Evolutionary conservation across 1,140 invertebrate species (phyloP).

Genomic region (Himalopsyche phryganea): DNA sequence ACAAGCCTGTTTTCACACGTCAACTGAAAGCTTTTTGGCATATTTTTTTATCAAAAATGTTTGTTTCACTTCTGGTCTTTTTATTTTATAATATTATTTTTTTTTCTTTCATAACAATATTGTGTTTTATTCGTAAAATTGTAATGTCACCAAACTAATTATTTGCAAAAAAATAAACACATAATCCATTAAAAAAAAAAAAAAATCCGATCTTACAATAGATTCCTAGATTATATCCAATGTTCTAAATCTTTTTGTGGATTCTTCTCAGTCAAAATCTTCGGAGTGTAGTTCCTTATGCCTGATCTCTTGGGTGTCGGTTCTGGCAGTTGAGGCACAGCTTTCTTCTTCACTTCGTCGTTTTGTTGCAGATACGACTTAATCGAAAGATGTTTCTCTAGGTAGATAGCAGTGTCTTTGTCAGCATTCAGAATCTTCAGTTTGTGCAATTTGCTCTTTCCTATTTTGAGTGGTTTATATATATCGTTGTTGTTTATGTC

Average conservation of each 20-base stretch:
- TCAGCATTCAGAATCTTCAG: constrained; percentile 45
- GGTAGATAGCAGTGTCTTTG: constrained; percentile 45
- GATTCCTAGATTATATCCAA: constrained; percentile 46
- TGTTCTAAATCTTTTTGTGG: constrained; percentile 45
- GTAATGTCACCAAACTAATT: too few species aligned
- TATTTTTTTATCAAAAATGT: too few species aligned
- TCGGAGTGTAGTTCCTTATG: constrained; percentile 65
- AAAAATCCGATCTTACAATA: too few species aligned
- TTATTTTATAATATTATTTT: too few species aligned
- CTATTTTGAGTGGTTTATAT: constrained; percentile 51
- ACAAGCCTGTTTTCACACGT: too few species aligned
- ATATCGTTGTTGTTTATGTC: constrained; percentile 52
- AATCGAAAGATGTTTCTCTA: constrained; percentile 57
- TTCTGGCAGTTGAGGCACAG: constrained; percentile 29
- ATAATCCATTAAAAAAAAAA: too few species aligned
- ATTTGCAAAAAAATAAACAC: too few species aligned
- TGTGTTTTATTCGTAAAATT: too few species aligned
- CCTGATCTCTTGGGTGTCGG: constrained; percentile 51
- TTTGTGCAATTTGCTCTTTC: constrained; percentile 49
- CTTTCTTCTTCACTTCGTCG: constrained; percentile 47
- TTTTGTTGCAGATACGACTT: constrained; percentile 59
- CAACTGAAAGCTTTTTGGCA: too few species aligned
- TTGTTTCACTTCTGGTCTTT: too few species aligned
- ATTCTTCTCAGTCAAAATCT: constrained; percentile 54
- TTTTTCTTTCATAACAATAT: too few species aligned